Evolutionary conservation across 1,140 invertebrate species (phyloP), one percentile per base, ranked within the genome.

Genomic region (Eumaeus atala): DNA sequence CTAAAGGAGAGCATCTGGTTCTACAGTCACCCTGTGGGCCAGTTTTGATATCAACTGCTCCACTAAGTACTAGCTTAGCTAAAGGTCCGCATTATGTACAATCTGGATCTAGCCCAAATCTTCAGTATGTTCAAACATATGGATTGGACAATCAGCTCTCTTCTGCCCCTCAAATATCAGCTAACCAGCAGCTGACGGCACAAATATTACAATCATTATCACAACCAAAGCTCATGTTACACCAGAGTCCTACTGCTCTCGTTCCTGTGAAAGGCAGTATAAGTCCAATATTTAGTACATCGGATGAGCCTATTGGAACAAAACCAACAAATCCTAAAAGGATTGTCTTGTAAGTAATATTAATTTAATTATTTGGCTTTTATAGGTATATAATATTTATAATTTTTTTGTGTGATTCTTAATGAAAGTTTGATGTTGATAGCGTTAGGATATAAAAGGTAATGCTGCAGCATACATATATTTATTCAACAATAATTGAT

Each of bases 131-230:
- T 14, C 83, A 87, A 62, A 87, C 80, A 34, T 87, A 86, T 72
- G 70, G 74, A 9, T 59, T 73, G 9, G 77, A 86, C 12, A 78
- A 81, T 54, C 77, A 82, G 59, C 70, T 80, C 11, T 75, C 80
- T 51, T 76, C 74, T 40, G 71, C 75, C 12, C 78, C 79, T 6
- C 81, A 86, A 72, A 74, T 84, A 6, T 77, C 81, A 5, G 81
- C 83, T 9, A 87, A 87, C 66, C 84, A 87, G 54, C 81, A 87
- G 54, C 62, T 87, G 9, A 88, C 87, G 48, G 87, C 84, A 33
- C 84, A 88, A 67, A 88, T 88, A 58, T 60, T 88, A 48, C 84
- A 88, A 47, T 87, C 85, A 10, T 58, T 88, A 17, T 80, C 83
- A 34, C 81, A 87, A 56, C 82, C 85, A 1, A 87, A 88, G 54